Evolutionary conservation across 2,888 invertebrate species (phyloP), one percentile per base, ranked within the genome.

Genomic region (Syrista parreyssii): DNA sequence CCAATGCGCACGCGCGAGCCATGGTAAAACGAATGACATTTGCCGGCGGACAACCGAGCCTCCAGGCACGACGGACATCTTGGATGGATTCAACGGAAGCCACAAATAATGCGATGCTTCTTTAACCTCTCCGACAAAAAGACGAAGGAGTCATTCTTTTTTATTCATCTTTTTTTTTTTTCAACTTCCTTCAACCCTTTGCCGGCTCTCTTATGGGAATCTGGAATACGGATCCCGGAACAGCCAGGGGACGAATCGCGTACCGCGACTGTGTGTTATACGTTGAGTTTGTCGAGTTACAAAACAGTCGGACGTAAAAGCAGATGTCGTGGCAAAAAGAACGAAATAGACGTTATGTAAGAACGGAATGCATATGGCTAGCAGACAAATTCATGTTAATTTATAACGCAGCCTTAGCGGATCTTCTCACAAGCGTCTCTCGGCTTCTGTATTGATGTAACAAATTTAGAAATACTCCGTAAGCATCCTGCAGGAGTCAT

Each of bases 1-100:
- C 79, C 79, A 77, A 79, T 78, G 76, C 79, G 78, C 74, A 78
- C 79, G 15, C 75, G 33, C 30, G 33, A n/a, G 9, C 31, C 34
- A 32, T n/a, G 12, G 68, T 15, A 11, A 75, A 81, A 84, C 79
- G 79, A 85, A 82, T 83, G 85, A 84, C 81, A 81, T 78, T 82
- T 77, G 76, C 79, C 76, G 82, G 81, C 82, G 82, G 79, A 83
- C 82, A 69, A 31, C 12, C 71, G 12, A 31, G 71, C 12, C 12
- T 33, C 71, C 32, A 30, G 71, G 15, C 23, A 76, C 77, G 73
- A 34, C 30, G n/a, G 74, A 30, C 74, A 79, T 73, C 75, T 77
- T 73, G 74, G 36, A 78, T 78, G 78, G 78, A 78, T 79, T 33
- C 71, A 76, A 79, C 81, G 81, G 81, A 80, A 81, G 82, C 82